Evolutionary conservation across 2,888 invertebrate genomes (phyloP).

Genomic region (Eurois occulta): DNA sequence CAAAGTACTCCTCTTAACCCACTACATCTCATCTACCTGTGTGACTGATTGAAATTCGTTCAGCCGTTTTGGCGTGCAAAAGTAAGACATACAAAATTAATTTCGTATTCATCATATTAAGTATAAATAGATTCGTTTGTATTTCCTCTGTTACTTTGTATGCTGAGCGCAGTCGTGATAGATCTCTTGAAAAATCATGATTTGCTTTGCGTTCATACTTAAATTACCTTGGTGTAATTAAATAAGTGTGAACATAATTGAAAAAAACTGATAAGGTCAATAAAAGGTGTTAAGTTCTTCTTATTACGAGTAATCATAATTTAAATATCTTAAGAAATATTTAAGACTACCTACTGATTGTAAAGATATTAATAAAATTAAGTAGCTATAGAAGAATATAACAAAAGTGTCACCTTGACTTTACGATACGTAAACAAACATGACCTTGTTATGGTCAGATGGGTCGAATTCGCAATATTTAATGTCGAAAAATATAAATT

Average conservation of each 20-base stretch:
- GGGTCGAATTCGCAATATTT: slow-evolving; percentile 12
- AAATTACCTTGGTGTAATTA: background rate
- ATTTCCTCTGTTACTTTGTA: background rate
- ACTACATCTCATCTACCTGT: background rate
- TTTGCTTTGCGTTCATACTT: background rate
- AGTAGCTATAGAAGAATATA: background rate
- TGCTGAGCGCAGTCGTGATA: background rate
- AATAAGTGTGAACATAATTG: background rate
- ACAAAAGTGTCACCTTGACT: slow-evolving; percentile 18
- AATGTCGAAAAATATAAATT: background rate
- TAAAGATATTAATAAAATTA: background rate
- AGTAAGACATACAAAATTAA: background rate
- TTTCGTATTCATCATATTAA: background rate
- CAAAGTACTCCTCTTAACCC: background rate
- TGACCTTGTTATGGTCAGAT: slow-evolving; percentile 1
- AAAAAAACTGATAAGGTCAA: slow-evolving; percentile 7
- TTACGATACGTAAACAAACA: slow-evolving; percentile 11
- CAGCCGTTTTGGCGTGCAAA: background rate
- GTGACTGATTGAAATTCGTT: background rate
- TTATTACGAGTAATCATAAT: background rate
- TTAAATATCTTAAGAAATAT: background rate
- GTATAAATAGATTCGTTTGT: background rate
- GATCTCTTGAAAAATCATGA: background rate
- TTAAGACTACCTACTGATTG: background rate
- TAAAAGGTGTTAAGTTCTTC: background rate